Percentiles rank a stretch among this genome's conserved stretches.
Conservation (phyloP, 2,797 vertebrate genomes). For the Poecile montanus region DNA sequence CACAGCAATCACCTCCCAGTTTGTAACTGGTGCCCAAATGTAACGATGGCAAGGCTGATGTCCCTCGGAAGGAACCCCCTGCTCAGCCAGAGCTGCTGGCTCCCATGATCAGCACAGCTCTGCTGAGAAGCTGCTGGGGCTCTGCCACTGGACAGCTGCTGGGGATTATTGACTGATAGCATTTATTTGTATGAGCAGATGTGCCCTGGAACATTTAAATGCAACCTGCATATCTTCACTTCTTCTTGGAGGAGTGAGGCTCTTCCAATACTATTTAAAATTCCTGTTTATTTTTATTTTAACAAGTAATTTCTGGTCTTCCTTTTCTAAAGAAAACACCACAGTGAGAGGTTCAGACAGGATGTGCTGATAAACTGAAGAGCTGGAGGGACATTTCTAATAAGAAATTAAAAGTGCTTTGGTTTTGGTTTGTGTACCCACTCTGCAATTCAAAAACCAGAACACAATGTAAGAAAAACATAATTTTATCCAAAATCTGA, state of each 20-base stretch:
- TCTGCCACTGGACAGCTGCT: neutral
- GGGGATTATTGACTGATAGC: neutral
- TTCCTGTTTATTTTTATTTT: neutral
- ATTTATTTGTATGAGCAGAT: neutral
- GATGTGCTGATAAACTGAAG: neutral
- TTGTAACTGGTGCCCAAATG: neutral
- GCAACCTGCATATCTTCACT: neutral
- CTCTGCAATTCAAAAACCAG: neutral
- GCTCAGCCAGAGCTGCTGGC: neutral
- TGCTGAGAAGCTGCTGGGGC: neutral
- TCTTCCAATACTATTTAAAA: neutral
- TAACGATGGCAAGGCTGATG: neutral
- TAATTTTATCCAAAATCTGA: neutral
- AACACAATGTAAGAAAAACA: neutral
- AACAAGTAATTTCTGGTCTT: neutral
- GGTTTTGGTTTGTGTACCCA: neutral
- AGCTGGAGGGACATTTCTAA: neutral
- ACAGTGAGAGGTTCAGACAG: neutral
- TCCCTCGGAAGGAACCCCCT: neutral
- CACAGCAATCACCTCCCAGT: neutral
- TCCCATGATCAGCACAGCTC: neutral
- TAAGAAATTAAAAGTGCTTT: neutral
- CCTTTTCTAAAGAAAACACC: neutral
- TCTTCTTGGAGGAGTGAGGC: neutral
- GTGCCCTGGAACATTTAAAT: neutral